Conservation (phyloP, 2,797 vertebrate genomes). For the Tarsius wallacei region DNA sequence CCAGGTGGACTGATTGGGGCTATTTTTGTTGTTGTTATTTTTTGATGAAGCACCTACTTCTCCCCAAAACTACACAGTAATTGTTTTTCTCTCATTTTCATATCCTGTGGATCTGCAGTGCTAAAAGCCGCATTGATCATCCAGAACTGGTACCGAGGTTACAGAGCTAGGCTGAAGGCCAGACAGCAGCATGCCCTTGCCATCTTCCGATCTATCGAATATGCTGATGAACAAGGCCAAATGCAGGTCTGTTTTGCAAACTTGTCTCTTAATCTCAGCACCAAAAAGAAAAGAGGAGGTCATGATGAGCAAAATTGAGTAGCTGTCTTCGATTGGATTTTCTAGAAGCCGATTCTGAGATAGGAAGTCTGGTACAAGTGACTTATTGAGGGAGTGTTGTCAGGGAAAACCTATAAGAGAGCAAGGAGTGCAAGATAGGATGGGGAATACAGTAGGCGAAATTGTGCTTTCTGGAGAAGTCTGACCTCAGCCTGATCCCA, state of each 20-base stretch:
- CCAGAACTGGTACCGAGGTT: conserved; percentile 97
- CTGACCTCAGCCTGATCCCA: conserved; percentile 15
- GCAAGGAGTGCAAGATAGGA: not conserved
- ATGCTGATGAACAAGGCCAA: conserved; percentile 97
- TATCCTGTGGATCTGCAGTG: conserved; percentile 88
- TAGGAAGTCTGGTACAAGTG: not conserved
- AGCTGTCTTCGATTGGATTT: conserved; percentile 46
- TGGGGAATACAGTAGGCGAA: conserved; percentile 27
- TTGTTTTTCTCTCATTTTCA: conserved; percentile 62
- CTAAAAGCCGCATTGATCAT: conserved; percentile 96
- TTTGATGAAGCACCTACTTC: not conserved
- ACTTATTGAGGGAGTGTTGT: conserved; percentile 45
- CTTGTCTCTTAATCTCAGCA: conserved; percentile 29
- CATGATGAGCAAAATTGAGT: conserved; percentile 47
- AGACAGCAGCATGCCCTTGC: conserved; percentile 95
- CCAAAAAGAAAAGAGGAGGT: conserved; percentile 25
- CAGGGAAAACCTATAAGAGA: not conserved
- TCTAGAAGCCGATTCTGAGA: conserved; percentile 17
- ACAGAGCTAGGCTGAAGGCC: conserved; percentile 95
- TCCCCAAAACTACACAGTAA: conserved; percentile 16
- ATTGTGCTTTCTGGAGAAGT: conserved; percentile 40
- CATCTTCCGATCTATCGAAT: conserved; percentile 98
- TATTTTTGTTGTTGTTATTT: not conserved
- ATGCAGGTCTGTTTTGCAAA: conserved; percentile 93
- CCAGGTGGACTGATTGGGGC: not conserved